Evolutionary conservation across 2,113 vertebrate species (phyloP), one percentile per base, ranked within the genome.

Genomic region (Trematocara variabile): DNA sequence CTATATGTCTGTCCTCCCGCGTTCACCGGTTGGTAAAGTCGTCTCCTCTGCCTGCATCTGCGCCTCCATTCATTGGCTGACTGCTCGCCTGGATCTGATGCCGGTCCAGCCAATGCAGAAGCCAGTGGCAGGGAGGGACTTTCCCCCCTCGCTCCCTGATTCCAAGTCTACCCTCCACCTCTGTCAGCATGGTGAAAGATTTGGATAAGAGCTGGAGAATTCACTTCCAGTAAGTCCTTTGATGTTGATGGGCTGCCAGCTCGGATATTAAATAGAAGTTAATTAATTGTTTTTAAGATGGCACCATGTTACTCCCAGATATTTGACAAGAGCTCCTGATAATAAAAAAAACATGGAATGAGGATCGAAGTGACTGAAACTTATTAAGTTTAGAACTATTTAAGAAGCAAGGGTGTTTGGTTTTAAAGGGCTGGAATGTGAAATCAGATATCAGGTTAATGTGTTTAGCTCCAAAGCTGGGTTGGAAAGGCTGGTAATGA

Each of bases 181-280:
- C 90, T 93, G 84, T 77, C 94, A 91, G 90, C 80, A 78, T 80
- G 91, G 93, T 94, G 93, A 93, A 93, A 92, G 60, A 91, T 95
- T 93, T 92, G 86, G 87, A 93, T 82, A 89, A 80, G 22, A 92
- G 85, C 83, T 92, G 91, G 83, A 90, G 92, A 93, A 87, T 86
- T 83, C 79, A 28, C 81, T 92, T 92, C 92, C 89, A 91, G 83
- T 90, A 85, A 93, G n/a, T 25, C 28, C n/a, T 87, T 84, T 92
- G 87, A 91, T 88, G 86, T 39, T 37, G 73, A 77, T 39, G 73
- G 78, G 20, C 39, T 79, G 79, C 79, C 25, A 16, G 10, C 80
- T 46, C 14, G 14, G 33, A 78, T 53, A 78, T 80, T 55, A 28
- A 75, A 33, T 22, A 77, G 79, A 46, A 54, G 75, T 25, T 25